These are phyloP conservation scores for Leucoma salicis DNA, from an alignment of 2,888 invertebrate species.

Conservation along the genomic window DNA sequence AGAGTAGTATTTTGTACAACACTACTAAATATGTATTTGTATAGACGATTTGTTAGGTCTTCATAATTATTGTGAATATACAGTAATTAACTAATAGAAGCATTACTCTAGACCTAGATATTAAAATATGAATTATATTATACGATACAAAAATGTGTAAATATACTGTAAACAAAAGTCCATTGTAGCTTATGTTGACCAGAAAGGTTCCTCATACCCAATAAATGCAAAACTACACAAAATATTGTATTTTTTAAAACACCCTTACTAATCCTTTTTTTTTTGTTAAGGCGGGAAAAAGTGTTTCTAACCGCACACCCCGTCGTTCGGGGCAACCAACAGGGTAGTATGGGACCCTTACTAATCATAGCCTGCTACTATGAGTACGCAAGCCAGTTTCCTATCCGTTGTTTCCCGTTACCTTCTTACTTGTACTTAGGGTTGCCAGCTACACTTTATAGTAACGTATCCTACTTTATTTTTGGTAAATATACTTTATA, in stretches of 20 bases:
- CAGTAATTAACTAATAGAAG: constrained; percentile 70
- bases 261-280: too few relatives aligned
- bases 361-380: too few relatives aligned
- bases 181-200: constrained; percentile 82
- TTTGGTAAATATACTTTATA: too few relatives aligned
- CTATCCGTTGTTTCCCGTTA: too few relatives aligned
- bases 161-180: constrained; percentile 80
- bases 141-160: constrained; percentile 77
- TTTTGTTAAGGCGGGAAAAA: too few relatives aligned
- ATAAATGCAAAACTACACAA: constrained; percentile 81
- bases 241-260: constrained; percentile 49
- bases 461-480: too few relatives aligned
- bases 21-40: constrained; percentile 66
- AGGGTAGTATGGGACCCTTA: too few relatives aligned
- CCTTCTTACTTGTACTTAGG: too few relatives aligned
- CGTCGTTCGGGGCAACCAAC: too few relatives aligned
- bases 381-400: too few relatives aligned
- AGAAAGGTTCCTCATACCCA: constrained; percentile 82
- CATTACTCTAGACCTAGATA: constrained; percentile 66
- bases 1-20: constrained; percentile 77
- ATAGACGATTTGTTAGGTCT: constrained; percentile 69
- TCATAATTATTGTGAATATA: constrained; percentile 79
- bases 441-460: too few relatives aligned
- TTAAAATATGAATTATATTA: constrained; percentile 67
- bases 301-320: too few relatives aligned